Base-by-base conservation (phyloP, 2,113 vertebrate species). In the Sigmodon hispidus region DNA sequence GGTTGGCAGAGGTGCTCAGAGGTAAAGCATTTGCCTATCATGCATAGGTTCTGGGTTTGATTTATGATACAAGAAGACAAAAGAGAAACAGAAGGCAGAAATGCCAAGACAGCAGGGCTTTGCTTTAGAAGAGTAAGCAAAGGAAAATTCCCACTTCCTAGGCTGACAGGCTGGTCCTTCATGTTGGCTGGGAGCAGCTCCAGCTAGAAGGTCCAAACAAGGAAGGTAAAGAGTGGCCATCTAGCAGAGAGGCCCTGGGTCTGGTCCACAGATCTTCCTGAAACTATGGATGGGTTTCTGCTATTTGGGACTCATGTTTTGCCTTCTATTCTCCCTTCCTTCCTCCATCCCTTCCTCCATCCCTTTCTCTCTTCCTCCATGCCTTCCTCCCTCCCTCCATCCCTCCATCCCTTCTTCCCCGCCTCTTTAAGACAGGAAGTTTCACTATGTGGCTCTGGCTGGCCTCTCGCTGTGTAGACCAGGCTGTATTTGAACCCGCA, bases 61-160 rank as follows among this genome's bases (percentile, higher is more conserved):
- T 17, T 19, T n/a, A 12, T 40, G 40, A 21, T 34, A 48, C 7
- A 8, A 26, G 0, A 67, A 29, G 26, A 1, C 31, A 24, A 17
- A 29, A 34, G 31, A 31, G 19, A 15, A 12, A 4, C 0, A 13
- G n/a, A n/a, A 79, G 6, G 29, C 0, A 31, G 22, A 24, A 26
- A 6, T 1, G 1, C 6, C 6, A 7, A 48, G 52, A 19, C 61
- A 5, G 26, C 1, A 24, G 34, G 11, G 0, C 9, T 50, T 29
- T 17, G 22, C 50, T 43, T 70, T 8, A 17, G 45, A 26, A 26
- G 65, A 57, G 7, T 43, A 59, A 83, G 79, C 79, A 83, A n/a
- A 79, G 52, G 13, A 59, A 16, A 59, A 40, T 0, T 1, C 1
- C 34, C 5, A 31, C 50, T 21, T n/a, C 0, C 72, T 0, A 40